These are phyloP conservation scores for Epinephelus moara DNA, from an alignment of 2,113 vertebrate species.

Conservation along the genomic window DNA sequence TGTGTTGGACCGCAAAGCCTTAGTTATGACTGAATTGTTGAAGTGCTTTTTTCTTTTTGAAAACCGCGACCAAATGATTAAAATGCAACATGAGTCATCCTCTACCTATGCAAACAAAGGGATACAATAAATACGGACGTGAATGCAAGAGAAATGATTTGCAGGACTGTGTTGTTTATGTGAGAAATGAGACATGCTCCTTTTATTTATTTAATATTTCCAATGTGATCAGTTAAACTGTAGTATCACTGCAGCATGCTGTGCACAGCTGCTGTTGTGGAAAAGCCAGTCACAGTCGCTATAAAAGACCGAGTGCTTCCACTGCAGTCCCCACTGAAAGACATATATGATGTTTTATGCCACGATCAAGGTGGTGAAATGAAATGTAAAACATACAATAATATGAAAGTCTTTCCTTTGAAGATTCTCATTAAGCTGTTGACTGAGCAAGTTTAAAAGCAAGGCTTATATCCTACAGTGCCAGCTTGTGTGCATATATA, in stretches of 20 bases:
- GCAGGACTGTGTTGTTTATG: neutral
- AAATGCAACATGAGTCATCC: neutral
- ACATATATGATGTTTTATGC: no score
- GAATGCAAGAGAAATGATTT: neutral
- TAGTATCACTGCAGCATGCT: neutral
- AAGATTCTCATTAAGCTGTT: slow-evolving; percentile 2
- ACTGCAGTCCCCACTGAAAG: neutral
- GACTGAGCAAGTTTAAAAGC: neutral
- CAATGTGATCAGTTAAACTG: slow-evolving; percentile 2
- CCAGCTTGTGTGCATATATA: neutral
- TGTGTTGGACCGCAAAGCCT: neutral
- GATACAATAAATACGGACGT: neutral
- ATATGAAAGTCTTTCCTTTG: neutral
- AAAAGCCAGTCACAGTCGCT: neutral
- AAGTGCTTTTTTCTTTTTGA: neutral
- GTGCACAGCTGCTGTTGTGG: slow-evolving; percentile 23
- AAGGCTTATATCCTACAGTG: neutral
- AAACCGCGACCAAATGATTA: neutral
- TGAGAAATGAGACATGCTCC: neutral
- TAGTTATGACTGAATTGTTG: neutral
- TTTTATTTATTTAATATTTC: slow-evolving; percentile 7
- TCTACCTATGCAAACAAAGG: neutral
- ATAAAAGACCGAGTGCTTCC: neutral
- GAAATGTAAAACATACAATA: neutral
- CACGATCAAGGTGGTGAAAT: neutral